phyloP scores from a whole-genome alignment of 2,888 invertebrate species.

The Trileptium ribeirensis region DNA sequence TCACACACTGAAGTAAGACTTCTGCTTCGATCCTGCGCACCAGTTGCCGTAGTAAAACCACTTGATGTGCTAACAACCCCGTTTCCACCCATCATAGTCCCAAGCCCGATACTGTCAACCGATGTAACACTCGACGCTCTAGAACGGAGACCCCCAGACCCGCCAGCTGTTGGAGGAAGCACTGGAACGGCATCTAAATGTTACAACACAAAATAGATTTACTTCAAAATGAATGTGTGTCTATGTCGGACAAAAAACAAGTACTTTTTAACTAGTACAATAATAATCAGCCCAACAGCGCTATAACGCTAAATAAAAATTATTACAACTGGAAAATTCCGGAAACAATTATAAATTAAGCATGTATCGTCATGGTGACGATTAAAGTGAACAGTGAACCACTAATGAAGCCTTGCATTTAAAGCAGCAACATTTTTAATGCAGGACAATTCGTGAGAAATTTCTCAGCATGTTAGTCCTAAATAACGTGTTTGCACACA shows the following conservation, averaged over 20 bases:
- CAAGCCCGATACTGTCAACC: constrained; percentile 37
- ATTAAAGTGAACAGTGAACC: too few relatives aligned
- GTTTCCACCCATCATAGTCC: constrained; percentile 18
- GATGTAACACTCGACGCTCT: constrained; percentile 39
- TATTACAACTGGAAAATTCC: too few relatives aligned
- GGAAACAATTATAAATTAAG: too few relatives aligned
- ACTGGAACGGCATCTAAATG: constrained; percentile 46
- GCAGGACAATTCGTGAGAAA: too few relatives aligned
- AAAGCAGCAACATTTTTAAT: too few relatives aligned
- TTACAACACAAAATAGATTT: background rate
- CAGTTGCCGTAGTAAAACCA: background rate
- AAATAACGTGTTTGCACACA: too few relatives aligned
- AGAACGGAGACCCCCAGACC: constrained; percentile 16
- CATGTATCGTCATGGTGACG: too few relatives aligned
- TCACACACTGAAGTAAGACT: constrained; percentile 6
- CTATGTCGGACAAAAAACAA: background rate
- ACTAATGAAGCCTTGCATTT: too few relatives aligned
- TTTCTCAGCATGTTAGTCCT: too few relatives aligned
- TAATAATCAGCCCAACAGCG: too few relatives aligned
- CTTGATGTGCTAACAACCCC: background rate
- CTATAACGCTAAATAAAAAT: too few relatives aligned
- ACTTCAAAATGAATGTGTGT: background rate
- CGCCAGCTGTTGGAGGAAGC: constrained; percentile 35
- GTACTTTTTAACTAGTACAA: background rate
- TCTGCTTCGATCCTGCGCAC: background rate